Percentiles rank a stretch among this genome's conserved stretches.
Conservation (phyloP, 64 coral and sea anemone genomes). For the Pachyseris speciosa region DNA sequence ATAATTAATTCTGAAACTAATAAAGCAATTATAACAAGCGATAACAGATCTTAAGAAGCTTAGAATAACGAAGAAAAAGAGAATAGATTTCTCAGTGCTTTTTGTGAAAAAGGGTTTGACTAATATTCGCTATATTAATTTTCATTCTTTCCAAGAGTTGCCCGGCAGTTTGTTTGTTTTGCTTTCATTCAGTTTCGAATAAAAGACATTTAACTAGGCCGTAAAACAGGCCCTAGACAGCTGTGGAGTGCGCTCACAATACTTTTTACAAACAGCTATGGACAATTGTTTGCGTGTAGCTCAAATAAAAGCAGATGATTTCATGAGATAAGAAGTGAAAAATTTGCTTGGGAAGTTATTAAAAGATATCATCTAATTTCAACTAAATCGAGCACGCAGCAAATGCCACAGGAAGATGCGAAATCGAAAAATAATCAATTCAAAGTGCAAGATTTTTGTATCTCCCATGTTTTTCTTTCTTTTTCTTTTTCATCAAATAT, state of each 20-base stretch:
- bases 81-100: conserved; percentile 16
- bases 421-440: neutral
- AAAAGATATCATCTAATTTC: conserved; percentile 37
- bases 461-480: neutral
- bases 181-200: conserved; percentile 41
- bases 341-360: conserved; percentile 66
- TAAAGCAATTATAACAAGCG: conserved; percentile 85
- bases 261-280: conserved; percentile 47
- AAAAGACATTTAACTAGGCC: conserved; percentile 55
- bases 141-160: conserved; percentile 60
- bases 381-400: neutral
- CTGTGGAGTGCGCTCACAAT: conserved; percentile 60
- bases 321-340: conserved; percentile 75
- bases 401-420: neutral
- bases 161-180: conserved; percentile 63
- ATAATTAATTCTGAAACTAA: conserved; percentile 96
- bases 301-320: conserved; percentile 71
- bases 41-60: conserved; percentile 79
- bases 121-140: conserved; percentile 55
- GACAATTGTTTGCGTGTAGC: conserved; percentile 57
- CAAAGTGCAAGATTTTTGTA: conserved; percentile 9
- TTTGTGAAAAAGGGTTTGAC: neutral
- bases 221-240: conserved; percentile 19
- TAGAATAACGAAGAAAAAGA: conserved; percentile 33
- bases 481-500: conserved; percentile 49